phyloP scores from a whole-genome alignment of 2,888 invertebrate genomes.

The Litoditis marina region DNA sequence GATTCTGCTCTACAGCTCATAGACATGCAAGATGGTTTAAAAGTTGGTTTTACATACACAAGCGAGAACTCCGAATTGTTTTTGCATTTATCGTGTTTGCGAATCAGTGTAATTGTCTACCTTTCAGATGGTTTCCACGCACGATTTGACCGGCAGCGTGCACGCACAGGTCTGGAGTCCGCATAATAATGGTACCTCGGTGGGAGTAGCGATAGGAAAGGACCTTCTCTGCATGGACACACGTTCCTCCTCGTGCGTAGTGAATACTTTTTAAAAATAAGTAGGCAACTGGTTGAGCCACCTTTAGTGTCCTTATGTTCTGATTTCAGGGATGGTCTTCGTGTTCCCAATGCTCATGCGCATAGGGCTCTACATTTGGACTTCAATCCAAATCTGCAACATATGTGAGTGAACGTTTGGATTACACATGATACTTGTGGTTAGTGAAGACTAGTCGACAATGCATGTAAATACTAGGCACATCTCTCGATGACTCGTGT shows the following conservation, averaged over 20 bases:
- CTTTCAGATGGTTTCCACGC: slow-evolving; percentile 2
- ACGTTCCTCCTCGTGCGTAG: slow-evolving; percentile 14
- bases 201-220: slow-evolving; percentile 72
- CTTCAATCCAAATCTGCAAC: slow-evolving; percentile 84
- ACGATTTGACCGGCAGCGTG: slow-evolving; percentile 71
- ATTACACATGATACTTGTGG: no score
- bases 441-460: no score
- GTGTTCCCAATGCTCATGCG: slow-evolving; percentile 80
- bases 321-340: slow-evolving; percentile 74
- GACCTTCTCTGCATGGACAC: slow-evolving; percentile 26
- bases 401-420: slow-evolving; percentile 31
- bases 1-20: slow-evolving; percentile 14
- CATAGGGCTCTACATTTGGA: slow-evolving; percentile 86
- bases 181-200: slow-evolving; percentile 80
- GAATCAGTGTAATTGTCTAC: neutral
- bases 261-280: no score
- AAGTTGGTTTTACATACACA: no score
- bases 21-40: no score
- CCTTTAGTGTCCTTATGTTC: no score
- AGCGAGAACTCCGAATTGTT: no score
- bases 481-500: no score
- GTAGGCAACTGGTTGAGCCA: no score
- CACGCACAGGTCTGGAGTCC: slow-evolving; percentile 84
- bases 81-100: no score
- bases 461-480: no score